phyloP scores from a whole-genome alignment of 2,797 vertebrate species.

The Clarias fuscus region DNA sequence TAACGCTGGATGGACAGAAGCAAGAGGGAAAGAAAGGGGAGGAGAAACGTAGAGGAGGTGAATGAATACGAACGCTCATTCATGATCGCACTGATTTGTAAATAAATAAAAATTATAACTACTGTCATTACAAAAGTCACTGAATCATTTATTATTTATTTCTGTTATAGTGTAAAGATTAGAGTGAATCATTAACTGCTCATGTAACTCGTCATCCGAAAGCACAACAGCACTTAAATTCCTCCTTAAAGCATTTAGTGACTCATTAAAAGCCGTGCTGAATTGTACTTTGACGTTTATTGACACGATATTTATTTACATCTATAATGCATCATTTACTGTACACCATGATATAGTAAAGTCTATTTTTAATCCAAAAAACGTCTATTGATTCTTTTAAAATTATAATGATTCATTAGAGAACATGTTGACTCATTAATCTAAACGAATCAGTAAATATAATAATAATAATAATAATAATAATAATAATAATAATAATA shows the following conservation, averaged over 20 bases:
- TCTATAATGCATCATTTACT: neutral
- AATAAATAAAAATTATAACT: neutral
- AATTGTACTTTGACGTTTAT: no score
- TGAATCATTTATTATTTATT: neutral
- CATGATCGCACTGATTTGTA: no score
- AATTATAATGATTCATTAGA: neutral
- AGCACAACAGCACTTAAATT: neutral
- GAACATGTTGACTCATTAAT: neutral
- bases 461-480: no score
- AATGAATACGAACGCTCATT: neutral
- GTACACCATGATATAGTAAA: no score
- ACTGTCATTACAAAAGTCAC: neutral
- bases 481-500: no score
- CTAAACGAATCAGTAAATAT: neutral
- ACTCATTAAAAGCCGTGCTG: neutral
- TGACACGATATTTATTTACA: neutral
- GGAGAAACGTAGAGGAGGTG: neutral
- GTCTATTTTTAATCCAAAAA: neutral
- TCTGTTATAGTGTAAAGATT: neutral
- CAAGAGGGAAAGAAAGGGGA: neutral
- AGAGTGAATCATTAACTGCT: neutral
- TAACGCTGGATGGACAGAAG: neutral
- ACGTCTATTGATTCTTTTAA: neutral
- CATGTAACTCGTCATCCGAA: neutral
- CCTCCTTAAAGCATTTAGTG: neutral